A percentile compares a stretch with the other conserved stretches of the same genome.
These are phyloP conservation scores for Hypsopygia costalis DNA, from an alignment of 2,888 invertebrate species.

Conservation along the genomic window DNA sequence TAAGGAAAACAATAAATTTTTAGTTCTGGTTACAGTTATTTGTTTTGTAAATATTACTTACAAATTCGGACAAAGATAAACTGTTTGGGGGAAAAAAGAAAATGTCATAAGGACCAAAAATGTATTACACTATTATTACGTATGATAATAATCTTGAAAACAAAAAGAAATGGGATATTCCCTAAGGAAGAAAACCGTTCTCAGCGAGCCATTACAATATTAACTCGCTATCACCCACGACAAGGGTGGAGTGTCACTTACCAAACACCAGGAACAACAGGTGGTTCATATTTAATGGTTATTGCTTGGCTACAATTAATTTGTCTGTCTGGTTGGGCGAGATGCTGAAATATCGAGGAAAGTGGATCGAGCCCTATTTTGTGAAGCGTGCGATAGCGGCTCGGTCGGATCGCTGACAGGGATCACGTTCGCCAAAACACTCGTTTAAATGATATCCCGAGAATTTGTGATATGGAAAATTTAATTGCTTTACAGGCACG, in stretches of 20 bases:
- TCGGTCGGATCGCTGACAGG: slow-evolving; percentile 34
- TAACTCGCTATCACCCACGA: slow-evolving; percentile 8
- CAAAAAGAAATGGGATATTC: background rate
- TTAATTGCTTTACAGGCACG: slow-evolving; percentile 33
- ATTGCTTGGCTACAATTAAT: slow-evolving; percentile 58
- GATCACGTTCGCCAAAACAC: slow-evolving; percentile 55
- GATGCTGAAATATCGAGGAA: slow-evolving; percentile 5
- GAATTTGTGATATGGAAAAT: slow-evolving; percentile 37
- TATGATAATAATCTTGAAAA: background rate
- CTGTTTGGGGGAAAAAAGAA: too few species aligned
- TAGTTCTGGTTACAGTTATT: too few species aligned
- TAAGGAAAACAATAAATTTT: too few species aligned
- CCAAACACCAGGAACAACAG: slow-evolving; percentile 41
- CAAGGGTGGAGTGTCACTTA: slow-evolving; percentile 17
- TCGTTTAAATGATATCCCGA: slow-evolving; percentile 42
- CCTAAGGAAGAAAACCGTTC: background rate
- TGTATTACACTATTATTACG: too few species aligned
- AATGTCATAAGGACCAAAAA: too few species aligned
- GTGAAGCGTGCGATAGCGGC: slow-evolving; percentile 7
- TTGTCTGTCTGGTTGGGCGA: slow-evolving; percentile 41
- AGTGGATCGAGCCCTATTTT: background rate
- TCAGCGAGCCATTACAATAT: slow-evolving; percentile 6
- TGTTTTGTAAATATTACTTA: too few species aligned
- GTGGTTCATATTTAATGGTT: slow-evolving; percentile 61
- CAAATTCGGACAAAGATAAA: too few species aligned